Percentiles rank a stretch among this genome's conserved stretches.
These are phyloP conservation scores for Parelbella ahira DNA, from an alignment of 2,888 invertebrate genomes.

Conservation along the genomic window DNA sequence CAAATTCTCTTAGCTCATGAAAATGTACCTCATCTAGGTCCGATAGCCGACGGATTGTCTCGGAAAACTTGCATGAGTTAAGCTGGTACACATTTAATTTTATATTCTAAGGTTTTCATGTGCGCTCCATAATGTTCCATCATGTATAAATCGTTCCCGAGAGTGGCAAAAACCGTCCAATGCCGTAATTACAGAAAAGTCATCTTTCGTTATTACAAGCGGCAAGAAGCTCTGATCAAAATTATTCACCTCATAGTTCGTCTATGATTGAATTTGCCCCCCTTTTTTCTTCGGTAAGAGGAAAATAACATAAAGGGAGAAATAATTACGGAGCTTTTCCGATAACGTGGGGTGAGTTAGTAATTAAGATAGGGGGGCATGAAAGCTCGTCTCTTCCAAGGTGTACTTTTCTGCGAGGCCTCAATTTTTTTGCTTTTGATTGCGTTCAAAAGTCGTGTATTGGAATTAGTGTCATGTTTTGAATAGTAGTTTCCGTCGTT, in stretches of 20 bases:
- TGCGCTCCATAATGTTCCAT: too few relatives aligned
- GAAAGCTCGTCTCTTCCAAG: conserved; percentile 9
- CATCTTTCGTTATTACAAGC: conserved; percentile 13
- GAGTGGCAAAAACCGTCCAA: conserved; percentile 22
- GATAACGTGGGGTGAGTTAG: conserved; percentile 39
- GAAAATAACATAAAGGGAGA: conserved; percentile 41
- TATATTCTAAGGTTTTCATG: too few relatives aligned
- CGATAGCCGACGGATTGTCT: too few relatives aligned
- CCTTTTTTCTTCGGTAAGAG: conserved; percentile 33
- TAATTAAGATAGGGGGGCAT: conserved; percentile 52
- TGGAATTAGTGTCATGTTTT: conserved; percentile 5
- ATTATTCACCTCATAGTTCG: conserved; percentile 36
- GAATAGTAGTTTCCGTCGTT: neutral
- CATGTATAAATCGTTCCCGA: neutral
- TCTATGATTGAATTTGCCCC: conserved; percentile 43
- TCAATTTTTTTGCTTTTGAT: conserved; percentile 19
- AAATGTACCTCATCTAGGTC: too few relatives aligned
- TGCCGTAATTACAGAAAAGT: conserved; percentile 26
- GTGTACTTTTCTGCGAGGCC: conserved; percentile 28
- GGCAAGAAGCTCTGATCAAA: conserved; percentile 31
- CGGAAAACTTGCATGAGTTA: too few relatives aligned
- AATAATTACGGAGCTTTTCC: conserved; percentile 53
- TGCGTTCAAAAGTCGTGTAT: conserved; percentile 10
- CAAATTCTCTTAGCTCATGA: too few relatives aligned
- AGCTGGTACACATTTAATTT: too few relatives aligned